phyloP scores from a whole-genome alignment of 2,888 invertebrate genomes.

The Melanotus villosus region DNA sequence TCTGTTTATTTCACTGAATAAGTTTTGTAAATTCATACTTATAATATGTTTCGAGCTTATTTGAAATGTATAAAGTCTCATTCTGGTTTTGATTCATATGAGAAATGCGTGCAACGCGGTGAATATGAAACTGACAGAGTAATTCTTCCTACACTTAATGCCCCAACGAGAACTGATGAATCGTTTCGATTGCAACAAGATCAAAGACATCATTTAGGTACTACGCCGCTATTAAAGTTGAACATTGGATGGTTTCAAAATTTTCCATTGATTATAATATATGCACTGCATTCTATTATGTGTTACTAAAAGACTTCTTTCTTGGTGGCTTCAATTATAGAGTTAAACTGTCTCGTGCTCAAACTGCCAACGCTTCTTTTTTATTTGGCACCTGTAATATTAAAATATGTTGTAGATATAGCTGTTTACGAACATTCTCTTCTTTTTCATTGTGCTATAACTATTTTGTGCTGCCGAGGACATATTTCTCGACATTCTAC shows the following conservation, averaged over 20 bases:
- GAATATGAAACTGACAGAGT: slow-evolving; percentile 27
- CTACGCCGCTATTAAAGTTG: too few relatives aligned
- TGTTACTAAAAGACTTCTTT: slow-evolving; percentile 22
- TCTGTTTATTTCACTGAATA: too few relatives aligned
- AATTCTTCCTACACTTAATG: slow-evolving; percentile 1
- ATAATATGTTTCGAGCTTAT: slow-evolving; percentile 21
- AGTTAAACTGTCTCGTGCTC: too few relatives aligned
- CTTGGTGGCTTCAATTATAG: slow-evolving; percentile 1
- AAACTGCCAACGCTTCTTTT: too few relatives aligned
- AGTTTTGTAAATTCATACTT: too few relatives aligned
- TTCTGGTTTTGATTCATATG: slow-evolving; percentile 34
- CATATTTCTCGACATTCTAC: too few relatives aligned
- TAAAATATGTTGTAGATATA: too few relatives aligned
- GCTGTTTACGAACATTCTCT: slow-evolving; percentile 37
- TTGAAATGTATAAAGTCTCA: slow-evolving; percentile 37
- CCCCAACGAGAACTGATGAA: slow-evolving; percentile 30
- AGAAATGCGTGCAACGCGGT: slow-evolving; percentile 33
- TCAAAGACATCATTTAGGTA: too few relatives aligned
- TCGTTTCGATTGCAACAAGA: too few relatives aligned
- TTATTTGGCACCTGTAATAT: too few relatives aligned
- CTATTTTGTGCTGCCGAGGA: too few relatives aligned
- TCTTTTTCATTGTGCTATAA: too few relatives aligned
- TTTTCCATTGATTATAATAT: slow-evolving; percentile 18
- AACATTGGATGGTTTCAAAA: not conserved
- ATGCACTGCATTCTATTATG: slow-evolving; percentile 25